Conservation (phyloP, 2,113 vertebrate genomes). For the Rhabdornis inornatus region DNA sequence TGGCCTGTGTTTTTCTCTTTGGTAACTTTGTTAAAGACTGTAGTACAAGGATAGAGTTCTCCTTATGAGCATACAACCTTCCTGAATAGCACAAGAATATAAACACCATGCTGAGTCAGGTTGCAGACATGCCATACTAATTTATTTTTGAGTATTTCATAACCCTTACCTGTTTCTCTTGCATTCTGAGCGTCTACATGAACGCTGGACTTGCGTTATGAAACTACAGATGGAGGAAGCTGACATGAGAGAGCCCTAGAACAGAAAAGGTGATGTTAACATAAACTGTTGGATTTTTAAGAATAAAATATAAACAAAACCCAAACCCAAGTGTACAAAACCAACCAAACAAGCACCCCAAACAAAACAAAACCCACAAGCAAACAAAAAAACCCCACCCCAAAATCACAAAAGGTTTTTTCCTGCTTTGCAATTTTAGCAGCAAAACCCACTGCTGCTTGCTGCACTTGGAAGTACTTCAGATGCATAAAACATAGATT, state of each 20-base stretch:
- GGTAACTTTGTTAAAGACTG: background rate
- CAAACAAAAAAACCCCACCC: background rate
- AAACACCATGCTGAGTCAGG: background rate
- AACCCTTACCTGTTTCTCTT: background rate
- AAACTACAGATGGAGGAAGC: background rate
- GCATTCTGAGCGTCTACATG: background rate
- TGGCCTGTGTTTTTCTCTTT: background rate
- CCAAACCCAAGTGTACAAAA: background rate
- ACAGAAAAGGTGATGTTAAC: background rate
- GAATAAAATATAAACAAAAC: background rate
- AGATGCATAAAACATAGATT: background rate
- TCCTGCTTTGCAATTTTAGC: background rate
- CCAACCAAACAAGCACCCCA: background rate
- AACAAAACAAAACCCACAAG: background rate
- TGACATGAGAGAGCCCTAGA: background rate
- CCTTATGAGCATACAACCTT: background rate
- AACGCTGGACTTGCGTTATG: background rate
- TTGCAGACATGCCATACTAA: background rate
- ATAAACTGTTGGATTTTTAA: background rate
- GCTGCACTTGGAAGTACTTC: background rate
- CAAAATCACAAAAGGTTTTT: background rate
- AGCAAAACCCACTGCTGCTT: background rate
- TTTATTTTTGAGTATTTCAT: background rate
- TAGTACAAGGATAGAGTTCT: background rate
- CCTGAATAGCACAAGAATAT: background rate